Base-by-base conservation (phyloP, 23 tunicate species). In the Phallusia fumigata region DNA sequence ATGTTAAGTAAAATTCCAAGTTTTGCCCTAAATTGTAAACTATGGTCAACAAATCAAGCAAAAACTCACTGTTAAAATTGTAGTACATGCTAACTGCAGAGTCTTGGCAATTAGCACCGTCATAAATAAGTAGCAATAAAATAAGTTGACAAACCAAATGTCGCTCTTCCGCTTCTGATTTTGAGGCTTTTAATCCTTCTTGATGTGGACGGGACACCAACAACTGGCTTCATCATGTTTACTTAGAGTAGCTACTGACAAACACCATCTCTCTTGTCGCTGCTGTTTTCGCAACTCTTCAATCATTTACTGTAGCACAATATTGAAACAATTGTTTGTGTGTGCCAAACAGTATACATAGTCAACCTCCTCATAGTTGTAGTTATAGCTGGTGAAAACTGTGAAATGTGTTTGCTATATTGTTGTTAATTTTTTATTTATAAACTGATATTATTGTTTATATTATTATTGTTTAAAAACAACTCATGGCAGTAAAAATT, bases 131-230 rank as follows among this genome's bases (percentile, higher is more conserved):
- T 40, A n/a, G n/a, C n/a, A 40, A 34, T 18, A 31, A 22, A 18
- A 80, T 51, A 80, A 0, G 28, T 49, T 35, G 31, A 30, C 79
- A 65, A 32, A 86, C 90, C 75, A 32, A 76, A 52, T 80, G 72
- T 78, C 21, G 53, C 2, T 33, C 90, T 83, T 74, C 90, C 90
- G 32, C 72, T 75, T 31, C 81, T 45, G 13, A 74, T 74, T 73
- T 83, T 44, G 11, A 86, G 69, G 53, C 90, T 86, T 74, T 75
- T 52, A 31, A 86, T 80, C 75, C 90, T 80, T 31, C 73, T 73
- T 12, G 90, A 86, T 32, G 90, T 31, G 69, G 84, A 78, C 5
- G 84, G 90, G 40, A 16, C 52, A 52, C 52, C 52, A 52, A 52
- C n/a, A 74, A 74, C 36, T 74, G 77, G 10, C 77, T 32, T 74